A percentile compares a stretch with the other conserved stretches of the same genome.
These are phyloP conservation scores for Drosophila mojavensis DNA, from an alignment of 1,140 invertebrate species.

Conservation along the genomic window DNA sequence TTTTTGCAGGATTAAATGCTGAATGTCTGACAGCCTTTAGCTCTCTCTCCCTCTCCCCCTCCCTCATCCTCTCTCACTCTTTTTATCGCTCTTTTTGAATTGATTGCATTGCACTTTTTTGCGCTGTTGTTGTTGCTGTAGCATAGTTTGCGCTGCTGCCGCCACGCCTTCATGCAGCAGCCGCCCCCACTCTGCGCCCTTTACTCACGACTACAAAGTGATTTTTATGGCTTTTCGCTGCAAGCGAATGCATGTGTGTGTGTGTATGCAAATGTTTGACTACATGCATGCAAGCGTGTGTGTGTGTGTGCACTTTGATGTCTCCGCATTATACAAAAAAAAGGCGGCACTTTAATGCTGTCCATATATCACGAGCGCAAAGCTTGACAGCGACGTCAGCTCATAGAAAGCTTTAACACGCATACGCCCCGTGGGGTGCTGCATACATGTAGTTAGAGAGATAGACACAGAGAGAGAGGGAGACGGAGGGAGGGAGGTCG, in stretches of 20 bases:
- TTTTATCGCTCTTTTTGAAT: conserved; percentile 62
- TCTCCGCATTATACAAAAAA: conserved; percentile 64
- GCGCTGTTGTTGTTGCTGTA: conserved; percentile 54
- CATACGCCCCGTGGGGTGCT: conserved; percentile 66
- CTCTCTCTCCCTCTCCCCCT: background rate
- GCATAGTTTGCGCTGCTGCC: conserved; percentile 75
- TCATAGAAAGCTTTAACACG: conserved; percentile 65
- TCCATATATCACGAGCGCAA: conserved; percentile 72
- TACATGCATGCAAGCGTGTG: conserved; percentile 34
- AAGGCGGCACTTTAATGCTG: conserved; percentile 71
- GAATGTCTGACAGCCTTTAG: conserved; percentile 46
- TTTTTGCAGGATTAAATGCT: conserved; percentile 81
- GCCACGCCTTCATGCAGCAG: conserved; percentile 57
- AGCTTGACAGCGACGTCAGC: conserved; percentile 62
- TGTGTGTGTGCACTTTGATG: conserved; percentile 71
- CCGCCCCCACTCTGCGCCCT: conserved; percentile 11
- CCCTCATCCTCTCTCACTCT: background rate
- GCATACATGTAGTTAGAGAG: background rate
- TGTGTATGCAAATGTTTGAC: conserved; percentile 67
- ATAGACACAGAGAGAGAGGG: background rate
- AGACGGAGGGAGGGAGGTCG: background rate
- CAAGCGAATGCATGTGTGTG: conserved; percentile 22
- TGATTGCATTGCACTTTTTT: conserved; percentile 74
- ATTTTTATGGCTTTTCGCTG: conserved; percentile 76
- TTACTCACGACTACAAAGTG: conserved; percentile 62